phyloP scores from a whole-genome alignment of 1,140 invertebrate species.

The Leptoteleia sp. region DNA sequence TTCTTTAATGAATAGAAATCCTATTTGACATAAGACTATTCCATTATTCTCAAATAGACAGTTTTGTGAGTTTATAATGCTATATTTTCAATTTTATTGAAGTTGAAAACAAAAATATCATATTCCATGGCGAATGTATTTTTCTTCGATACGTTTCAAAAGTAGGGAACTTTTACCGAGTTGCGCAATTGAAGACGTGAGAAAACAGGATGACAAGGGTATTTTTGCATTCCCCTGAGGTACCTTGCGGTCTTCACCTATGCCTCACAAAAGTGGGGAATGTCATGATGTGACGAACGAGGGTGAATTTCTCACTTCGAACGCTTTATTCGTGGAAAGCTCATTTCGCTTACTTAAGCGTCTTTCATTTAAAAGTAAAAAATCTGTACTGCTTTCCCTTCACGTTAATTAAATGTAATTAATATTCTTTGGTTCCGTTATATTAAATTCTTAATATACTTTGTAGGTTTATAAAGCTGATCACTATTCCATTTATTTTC shows the following conservation, averaged over 20 bases:
- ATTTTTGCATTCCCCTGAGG: conserved; percentile 70
- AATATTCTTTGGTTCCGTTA: too few species aligned
- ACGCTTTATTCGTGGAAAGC: conserved; percentile 71
- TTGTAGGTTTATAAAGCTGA: too few species aligned
- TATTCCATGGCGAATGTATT: conserved; percentile 9
- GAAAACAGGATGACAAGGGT: conserved; percentile 73
- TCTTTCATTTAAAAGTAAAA: conserved; percentile 58
- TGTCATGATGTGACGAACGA: conserved; percentile 72
- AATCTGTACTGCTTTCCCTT: conserved; percentile 13
- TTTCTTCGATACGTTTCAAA: conserved; percentile 17
- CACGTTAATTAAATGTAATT: conserved; percentile 1
- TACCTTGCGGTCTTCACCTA: conserved; percentile 66
- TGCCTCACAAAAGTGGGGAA: conserved; percentile 67
- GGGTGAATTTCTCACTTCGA: conserved; percentile 70
- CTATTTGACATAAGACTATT: too few species aligned
- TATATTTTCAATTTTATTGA: too few species aligned
- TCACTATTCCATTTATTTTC: too few species aligned
- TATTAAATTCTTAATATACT: too few species aligned
- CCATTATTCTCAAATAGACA: too few species aligned
- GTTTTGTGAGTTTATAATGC: too few species aligned
- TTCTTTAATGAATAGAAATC: too few species aligned
- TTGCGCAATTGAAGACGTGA: conserved; percentile 53
- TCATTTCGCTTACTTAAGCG: conserved; percentile 65
- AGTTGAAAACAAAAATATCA: conserved; percentile 1
- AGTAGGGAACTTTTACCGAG: conserved; percentile 22